Conservation (phyloP, 2,113 vertebrate species). For the Chloebia gouldiae region DNA sequence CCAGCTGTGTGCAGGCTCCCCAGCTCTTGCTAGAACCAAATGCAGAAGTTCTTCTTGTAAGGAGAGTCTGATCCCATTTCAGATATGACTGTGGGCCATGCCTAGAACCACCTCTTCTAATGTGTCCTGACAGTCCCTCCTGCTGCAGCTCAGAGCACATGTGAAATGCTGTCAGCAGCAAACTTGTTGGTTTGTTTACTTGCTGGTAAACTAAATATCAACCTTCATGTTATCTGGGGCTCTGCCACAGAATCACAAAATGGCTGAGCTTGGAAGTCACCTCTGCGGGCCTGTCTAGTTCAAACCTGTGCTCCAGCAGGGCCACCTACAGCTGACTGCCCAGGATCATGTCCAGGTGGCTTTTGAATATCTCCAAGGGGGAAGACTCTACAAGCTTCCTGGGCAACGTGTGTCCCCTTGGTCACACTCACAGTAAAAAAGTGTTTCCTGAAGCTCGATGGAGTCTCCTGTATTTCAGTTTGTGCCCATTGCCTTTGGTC, state of each 20-base stretch:
- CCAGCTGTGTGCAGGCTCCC: neutral
- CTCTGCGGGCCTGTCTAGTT: neutral
- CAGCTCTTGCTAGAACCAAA: neutral
- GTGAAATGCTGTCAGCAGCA: neutral
- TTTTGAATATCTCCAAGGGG: neutral
- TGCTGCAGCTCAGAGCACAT: rapidly evolving
- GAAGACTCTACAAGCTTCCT: neutral
- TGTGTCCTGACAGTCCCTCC: neutral
- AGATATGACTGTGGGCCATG: neutral
- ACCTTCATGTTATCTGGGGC: neutral
- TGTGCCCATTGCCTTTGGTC: neutral
- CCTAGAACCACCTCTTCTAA: neutral
- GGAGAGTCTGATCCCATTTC: neutral
- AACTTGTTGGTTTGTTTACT: neutral
- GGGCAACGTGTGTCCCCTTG: neutral
- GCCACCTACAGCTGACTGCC: neutral
- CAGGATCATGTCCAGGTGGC: neutral
- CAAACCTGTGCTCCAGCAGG: neutral
- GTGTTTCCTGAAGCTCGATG: neutral
- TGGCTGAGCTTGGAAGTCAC: neutral
- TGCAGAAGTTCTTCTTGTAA: neutral
- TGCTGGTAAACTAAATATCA: neutral
- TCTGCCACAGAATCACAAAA: neutral
- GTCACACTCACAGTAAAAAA: neutral
- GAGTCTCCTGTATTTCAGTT: neutral